Base-by-base conservation (phyloP, 2,888 invertebrate genomes). In the Deilephila porcellus region DNA sequence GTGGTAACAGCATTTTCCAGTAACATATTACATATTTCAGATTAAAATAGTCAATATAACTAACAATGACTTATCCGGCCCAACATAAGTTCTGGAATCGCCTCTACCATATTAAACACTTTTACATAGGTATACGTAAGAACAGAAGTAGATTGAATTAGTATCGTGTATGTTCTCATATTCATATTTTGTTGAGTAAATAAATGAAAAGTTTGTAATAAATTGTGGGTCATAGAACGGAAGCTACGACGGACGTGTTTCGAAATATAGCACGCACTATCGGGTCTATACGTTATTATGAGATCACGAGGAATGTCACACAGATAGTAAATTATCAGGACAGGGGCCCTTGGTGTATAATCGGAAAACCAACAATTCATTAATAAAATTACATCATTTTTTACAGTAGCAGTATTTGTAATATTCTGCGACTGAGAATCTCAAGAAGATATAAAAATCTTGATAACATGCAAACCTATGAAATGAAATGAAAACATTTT, bases 231-330 rank as follows among this genome's bases (percentile, higher is more conserved):
- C 88, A 89, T 84, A 83, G 82, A 85, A 86, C 93, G 92, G 92
- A 93, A 91, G 88, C 87, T 85, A 81, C 87, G 87, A 88, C 92
- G 91, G 90, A 90, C 88, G 90, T 84, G 87, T 93, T 89, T 89
- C 91, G 91, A 91, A 93, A 92, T 90, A 88, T 88, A 83, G 88
- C 88, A 88, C 91, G 88, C 91, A 89, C 88, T 92, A 91, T 92
- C 92, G 89, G 89, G 85, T 88, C 86, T 88, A 90, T 87, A 45
- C 52, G 67, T 67, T 52, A 67, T 29, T 88, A 87, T 86, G 72
- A 73, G 70, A 73, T 73, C 73, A 83, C 85, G 85, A 83, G 83
- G 86, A 87, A 87, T 86, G 86, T 87, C 87, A 85, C 83, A 77
- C 79, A 86, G 86, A 88, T 88, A 86, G 81, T 77, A 80, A 77